Conservation (phyloP, 64 coral and sea anemone genomes). For the Exaiptasia diaphana region DNA sequence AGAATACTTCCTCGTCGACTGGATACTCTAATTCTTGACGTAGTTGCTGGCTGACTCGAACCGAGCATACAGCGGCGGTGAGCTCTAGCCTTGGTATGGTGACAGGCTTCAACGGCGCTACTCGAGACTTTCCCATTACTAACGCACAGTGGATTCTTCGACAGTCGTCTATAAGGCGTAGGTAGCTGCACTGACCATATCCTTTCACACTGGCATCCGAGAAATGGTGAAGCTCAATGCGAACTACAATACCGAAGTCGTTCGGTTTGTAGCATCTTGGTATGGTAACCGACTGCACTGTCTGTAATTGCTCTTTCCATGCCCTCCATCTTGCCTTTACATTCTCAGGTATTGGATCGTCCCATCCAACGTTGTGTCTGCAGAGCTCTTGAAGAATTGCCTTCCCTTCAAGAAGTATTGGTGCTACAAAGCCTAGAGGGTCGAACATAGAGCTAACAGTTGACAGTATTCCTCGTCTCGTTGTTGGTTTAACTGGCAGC, state of each 20-base stretch:
- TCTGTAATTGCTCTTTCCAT: neutral
- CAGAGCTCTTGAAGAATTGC: constrained; percentile 42
- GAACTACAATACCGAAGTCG: neutral
- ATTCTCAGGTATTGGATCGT: neutral
- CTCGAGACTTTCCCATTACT: neutral
- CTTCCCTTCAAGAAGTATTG: constrained; percentile 18
- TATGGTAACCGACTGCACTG: neutral
- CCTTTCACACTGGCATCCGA: constrained; percentile 35
- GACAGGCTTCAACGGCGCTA: neutral
- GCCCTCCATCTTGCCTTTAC: neutral
- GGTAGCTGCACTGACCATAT: constrained; percentile 46
- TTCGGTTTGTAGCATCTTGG: constrained; percentile 23
- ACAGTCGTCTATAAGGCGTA: neutral
- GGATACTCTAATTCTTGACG: neutral
- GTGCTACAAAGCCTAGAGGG: constrained; percentile 5
- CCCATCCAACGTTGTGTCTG: neutral
- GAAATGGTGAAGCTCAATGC: constrained; percentile 21
- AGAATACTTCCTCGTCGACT: neutral
- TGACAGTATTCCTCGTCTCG: neutral
- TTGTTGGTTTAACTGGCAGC: neutral
- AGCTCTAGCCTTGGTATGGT: constrained; percentile 13
- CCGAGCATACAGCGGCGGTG: neutral
- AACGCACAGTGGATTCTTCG: neutral
- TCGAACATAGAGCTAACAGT: constrained; percentile 3
- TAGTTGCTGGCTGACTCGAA: neutral